Evolutionary conservation across 2,113 vertebrate genomes (phyloP), one percentile per base, ranked within the genome.

Genomic region (Alexandromys fortis): DNA sequence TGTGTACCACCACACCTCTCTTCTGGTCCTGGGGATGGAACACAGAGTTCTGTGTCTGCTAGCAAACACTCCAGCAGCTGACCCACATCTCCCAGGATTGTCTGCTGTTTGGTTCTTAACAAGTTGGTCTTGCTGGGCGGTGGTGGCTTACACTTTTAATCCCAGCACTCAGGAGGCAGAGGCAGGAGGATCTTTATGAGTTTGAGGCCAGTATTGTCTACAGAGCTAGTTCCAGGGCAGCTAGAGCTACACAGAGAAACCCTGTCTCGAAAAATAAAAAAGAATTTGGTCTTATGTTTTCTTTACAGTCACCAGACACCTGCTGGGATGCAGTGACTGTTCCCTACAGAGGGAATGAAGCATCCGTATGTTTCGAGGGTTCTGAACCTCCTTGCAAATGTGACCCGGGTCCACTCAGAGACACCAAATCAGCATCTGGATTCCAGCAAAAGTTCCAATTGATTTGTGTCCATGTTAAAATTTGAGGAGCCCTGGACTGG

Each of bases 401-500:
- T 49, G 19, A 47, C 26, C 4, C 5, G 19, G 68, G 10, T 30
- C 10, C 13, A 9, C 47, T 17, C 28, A 75, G 92, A 45, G 11
- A 47, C 75, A 4, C 45, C 3, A n/a, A 90, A 10, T n/a, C n/a
- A 58, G 70, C 21, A 45, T 13, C 49, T 72, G 58, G 35, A 2
- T 10, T 33, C 63, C 3, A 28, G 77, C 35, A 2, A 72, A 79
- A 28, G 16, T 9, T 26, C 55, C 24, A 0, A 35, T 28, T n/a
- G 30, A n/a, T 42, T 2, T 26, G 22, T 17, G 10, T 1, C 38
- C 16, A 75, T 22, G 0, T 0, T 4, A 30, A 47, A 28, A 38
- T 7, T 81, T 8, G 22, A 35, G 33, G 49, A 49, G 30, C 42
- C 3, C 68, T 8, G 38, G 26, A 21, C 81, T 45, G 16, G 45